Evolutionary conservation across 2,113 vertebrate species (phyloP).

Genomic region (Glaucomys volans): DNA sequence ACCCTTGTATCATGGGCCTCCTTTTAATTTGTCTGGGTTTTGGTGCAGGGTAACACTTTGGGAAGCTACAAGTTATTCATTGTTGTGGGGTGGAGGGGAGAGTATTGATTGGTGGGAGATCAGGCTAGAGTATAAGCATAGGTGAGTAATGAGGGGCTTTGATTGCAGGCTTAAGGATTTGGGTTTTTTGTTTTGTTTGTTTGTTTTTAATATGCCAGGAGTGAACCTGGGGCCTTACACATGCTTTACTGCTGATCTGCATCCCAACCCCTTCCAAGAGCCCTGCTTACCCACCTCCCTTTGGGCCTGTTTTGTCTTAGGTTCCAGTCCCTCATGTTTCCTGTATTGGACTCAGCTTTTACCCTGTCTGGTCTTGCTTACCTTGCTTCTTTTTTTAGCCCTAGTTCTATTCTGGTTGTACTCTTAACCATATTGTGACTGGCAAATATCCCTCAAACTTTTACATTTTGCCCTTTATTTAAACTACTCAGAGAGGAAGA

Average conservation of each 20-base stretch:
- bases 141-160: background rate
- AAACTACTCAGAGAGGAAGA: background rate
- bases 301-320: background rate
- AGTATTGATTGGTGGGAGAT: background rate
- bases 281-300: background rate
- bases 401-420: background rate
- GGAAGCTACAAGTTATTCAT: background rate
- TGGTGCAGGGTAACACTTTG: background rate
- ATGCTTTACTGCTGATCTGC: background rate
- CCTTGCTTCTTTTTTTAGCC: background rate
- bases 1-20: too few species aligned
- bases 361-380: background rate
- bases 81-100: background rate
- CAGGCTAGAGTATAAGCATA: background rate
- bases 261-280: background rate
- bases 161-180: background rate
- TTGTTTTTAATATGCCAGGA: too few species aligned
- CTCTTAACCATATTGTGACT: background rate
- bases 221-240: background rate
- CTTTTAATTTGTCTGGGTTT: conserved; percentile 1
- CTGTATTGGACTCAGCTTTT: background rate
- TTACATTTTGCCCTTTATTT: background rate
- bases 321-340: background rate
- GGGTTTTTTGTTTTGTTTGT: background rate
- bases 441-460: background rate